Conservation (phyloP, 2,113 vertebrate genomes). For the Cyphomyrus discorhynchus region DNA sequence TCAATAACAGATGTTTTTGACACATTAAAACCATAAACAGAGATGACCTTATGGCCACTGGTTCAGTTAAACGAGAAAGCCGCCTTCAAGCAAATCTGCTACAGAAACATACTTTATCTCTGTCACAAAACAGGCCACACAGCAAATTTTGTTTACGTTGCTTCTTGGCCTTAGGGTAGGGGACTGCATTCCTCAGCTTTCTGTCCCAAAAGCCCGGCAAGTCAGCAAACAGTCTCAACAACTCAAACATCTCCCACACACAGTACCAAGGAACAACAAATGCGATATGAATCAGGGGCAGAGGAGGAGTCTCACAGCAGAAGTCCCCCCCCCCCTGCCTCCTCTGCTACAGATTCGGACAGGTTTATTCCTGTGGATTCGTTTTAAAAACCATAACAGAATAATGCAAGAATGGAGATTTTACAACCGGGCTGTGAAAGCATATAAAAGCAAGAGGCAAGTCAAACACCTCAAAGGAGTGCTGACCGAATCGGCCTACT, state of each 20-base stretch:
- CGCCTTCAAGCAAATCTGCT: neutral
- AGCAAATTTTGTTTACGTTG: neutral
- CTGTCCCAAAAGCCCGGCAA: neutral
- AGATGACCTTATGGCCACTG: neutral
- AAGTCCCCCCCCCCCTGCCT: neutral
- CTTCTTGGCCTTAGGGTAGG: neutral
- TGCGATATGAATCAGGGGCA: neutral
- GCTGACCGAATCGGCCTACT: neutral
- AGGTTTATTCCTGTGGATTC: neutral
- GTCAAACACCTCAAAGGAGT: neutral
- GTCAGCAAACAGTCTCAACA: neutral
- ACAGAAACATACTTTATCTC: neutral
- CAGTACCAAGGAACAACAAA: neutral
- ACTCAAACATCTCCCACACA: neutral
- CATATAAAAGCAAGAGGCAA: neutral
- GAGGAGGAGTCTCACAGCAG: neutral
- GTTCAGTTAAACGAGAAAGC: neutral
- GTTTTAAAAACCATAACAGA: neutral
- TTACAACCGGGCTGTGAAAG: neutral
- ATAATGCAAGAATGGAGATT: neutral
- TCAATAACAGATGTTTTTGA: neutral
- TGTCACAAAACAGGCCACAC: neutral
- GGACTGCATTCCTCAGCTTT: neutral
- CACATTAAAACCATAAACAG: neutral
- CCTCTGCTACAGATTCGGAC: neutral